Evolutionary conservation across 2,113 vertebrate species (phyloP).

Genomic region (Mobula hypostoma): DNA sequence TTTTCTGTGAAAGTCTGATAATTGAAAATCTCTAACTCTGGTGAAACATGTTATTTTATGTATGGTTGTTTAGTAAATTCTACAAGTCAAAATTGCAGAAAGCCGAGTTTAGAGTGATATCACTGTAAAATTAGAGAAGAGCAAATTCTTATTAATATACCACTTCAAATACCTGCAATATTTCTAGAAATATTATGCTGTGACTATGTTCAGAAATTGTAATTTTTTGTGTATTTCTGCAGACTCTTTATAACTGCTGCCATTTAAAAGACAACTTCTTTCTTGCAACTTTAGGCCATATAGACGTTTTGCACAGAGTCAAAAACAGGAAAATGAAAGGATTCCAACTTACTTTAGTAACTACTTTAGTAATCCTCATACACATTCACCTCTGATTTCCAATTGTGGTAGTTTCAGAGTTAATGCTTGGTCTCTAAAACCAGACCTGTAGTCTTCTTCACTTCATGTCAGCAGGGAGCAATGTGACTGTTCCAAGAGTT

Average conservation of each 20-base stretch:
- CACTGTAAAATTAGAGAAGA: background rate
- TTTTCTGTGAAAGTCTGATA: background rate
- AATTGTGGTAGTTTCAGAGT: background rate
- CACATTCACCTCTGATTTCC: background rate
- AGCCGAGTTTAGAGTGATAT: background rate
- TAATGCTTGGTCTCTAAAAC: background rate
- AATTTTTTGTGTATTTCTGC: background rate
- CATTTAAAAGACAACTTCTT: background rate
- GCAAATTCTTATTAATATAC: background rate
- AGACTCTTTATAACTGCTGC: background rate
- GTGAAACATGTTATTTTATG: background rate
- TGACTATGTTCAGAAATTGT: background rate
- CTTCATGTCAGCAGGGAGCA: background rate
- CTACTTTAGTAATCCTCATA: background rate
- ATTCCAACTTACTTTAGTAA: background rate
- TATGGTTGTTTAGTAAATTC: background rate
- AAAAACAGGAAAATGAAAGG: background rate
- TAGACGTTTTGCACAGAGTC: background rate
- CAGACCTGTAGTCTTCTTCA: background rate
- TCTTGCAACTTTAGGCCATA: background rate
- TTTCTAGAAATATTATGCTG: background rate
- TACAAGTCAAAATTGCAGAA: background rate
- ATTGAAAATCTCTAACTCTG: background rate
- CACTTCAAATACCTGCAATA: background rate
- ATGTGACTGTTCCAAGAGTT: background rate